A percentile compares a stretch with the other conserved stretches of the same genome.
Evolutionary conservation across 2,797 vertebrate species (phyloP).

Genomic region (Huso huso): DNA sequence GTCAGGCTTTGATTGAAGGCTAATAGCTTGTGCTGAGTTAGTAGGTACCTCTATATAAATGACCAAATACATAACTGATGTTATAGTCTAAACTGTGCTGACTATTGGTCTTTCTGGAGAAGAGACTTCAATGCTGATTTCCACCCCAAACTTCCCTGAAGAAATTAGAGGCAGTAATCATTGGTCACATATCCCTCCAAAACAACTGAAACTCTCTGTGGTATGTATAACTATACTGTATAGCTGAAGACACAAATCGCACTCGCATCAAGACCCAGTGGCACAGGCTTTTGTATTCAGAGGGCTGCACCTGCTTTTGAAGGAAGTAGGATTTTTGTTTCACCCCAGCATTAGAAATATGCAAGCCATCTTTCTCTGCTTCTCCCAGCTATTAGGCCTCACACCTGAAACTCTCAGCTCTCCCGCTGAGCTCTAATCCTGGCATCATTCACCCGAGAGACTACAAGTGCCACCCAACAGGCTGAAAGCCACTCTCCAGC

Average conservation of each 20-base stretch:
- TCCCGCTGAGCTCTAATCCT: conserved; percentile 75
- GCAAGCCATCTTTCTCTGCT: conserved; percentile 47
- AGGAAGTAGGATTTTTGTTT: conserved; percentile 8
- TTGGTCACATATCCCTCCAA: background rate
- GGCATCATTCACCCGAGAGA: conserved; percentile 77
- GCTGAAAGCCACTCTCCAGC: conserved; percentile 66
- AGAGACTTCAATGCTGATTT: too few species aligned
- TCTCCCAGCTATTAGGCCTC: conserved; percentile 79
- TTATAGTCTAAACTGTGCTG: too few species aligned
- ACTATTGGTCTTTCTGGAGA: too few species aligned
- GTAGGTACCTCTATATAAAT: too few species aligned
- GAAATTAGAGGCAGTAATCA: too few species aligned
- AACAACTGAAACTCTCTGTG: background rate
- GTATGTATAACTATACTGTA: background rate
- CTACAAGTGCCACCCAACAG: conserved; percentile 55
- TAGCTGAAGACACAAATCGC: background rate
- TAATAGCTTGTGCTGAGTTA: too few species aligned
- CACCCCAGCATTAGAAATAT: background rate
- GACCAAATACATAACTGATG: too few species aligned
- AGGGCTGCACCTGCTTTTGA: conserved; percentile 7
- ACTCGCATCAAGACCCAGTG: background rate
- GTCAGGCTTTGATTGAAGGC: too few species aligned
- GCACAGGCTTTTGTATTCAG: background rate
- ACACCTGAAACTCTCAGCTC: conserved; percentile 78
- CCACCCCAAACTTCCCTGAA: too few species aligned